phyloP scores from a whole-genome alignment of 2,888 invertebrate species.

The Epirrhoe tristata region DNA sequence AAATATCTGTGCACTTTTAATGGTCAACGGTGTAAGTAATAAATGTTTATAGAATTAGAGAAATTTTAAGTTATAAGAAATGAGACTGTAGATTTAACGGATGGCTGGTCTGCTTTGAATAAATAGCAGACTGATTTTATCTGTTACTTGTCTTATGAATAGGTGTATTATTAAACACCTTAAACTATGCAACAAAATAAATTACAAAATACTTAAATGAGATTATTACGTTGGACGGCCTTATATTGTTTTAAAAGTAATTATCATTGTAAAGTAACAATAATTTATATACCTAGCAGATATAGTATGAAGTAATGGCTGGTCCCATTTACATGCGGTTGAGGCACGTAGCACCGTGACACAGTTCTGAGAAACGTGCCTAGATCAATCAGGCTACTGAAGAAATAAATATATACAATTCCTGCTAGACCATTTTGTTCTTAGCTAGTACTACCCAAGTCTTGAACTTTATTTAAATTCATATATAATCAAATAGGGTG shows the following conservation, averaged over 20 bases:
- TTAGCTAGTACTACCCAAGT: background rate
- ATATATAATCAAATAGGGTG: too few species aligned
- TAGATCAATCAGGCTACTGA: conserved; percentile 51
- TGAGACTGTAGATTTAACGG: too few species aligned
- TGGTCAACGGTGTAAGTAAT: too few species aligned
- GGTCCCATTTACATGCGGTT: conserved; percentile 62
- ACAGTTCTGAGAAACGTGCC: conserved; percentile 65
- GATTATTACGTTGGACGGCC: too few species aligned
- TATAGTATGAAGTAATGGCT: conserved; percentile 55
- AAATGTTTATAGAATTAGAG: too few species aligned
- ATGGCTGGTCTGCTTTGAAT: too few species aligned
- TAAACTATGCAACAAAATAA: too few species aligned
- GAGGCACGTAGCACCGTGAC: conserved; percentile 66
- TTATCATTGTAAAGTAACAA: conserved; percentile 9
- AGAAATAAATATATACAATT: conserved; percentile 17
- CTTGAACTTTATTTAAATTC: background rate
- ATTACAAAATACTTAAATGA: too few species aligned
- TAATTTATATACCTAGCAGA: conserved; percentile 8
- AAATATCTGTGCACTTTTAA: background rate
- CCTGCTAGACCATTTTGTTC: conserved; percentile 2
- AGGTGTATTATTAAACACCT: too few species aligned
- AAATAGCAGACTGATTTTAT: too few species aligned
- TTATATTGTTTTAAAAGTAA: background rate
- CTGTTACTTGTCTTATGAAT: too few species aligned
- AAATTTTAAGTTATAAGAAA: too few species aligned